Evolutionary conservation across 2,797 vertebrate genomes (phyloP).

Genomic region (Schizopygopsis malacanthus): DNA sequence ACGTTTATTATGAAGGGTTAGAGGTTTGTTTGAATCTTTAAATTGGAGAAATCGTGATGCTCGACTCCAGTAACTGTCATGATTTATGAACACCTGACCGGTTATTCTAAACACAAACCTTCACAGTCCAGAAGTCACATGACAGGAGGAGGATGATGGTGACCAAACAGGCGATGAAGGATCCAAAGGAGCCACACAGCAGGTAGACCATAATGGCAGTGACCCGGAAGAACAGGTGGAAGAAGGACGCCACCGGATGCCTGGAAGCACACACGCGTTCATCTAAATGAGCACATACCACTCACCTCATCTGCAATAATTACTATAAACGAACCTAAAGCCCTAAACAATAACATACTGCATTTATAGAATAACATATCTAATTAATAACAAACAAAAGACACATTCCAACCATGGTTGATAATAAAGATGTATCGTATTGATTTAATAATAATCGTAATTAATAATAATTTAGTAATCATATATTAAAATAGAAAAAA

Average conservation of each 20-base stretch:
- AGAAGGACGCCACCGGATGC: conserved; percentile 93
- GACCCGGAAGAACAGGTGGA: conserved; percentile 94
- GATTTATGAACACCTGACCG: background rate
- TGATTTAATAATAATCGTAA: background rate
- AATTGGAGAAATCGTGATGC: background rate
- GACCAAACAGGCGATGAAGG: conserved; percentile 95
- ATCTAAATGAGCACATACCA: background rate
- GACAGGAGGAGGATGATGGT: conserved; percentile 93
- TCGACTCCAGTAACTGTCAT: background rate
- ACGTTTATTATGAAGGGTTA: background rate
- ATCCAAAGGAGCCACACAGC: conserved; percentile 84
- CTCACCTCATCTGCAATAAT: background rate
- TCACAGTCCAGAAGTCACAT: conserved; percentile 97
- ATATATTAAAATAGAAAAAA: background rate
- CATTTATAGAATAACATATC: background rate
- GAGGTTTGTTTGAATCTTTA: background rate
- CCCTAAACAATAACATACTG: background rate
- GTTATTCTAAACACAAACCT: conserved; percentile 74
- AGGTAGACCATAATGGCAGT: conserved; percentile 87
- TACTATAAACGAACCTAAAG: background rate
- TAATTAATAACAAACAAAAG: background rate
- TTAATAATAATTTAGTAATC: too few relatives aligned
- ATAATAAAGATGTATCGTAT: too few relatives aligned
- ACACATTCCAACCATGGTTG: too few relatives aligned
- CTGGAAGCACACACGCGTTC: conserved; percentile 67